Evolutionary conservation across 2,797 vertebrate genomes (phyloP).

Genomic region (Melopsittacus undulatus): DNA sequence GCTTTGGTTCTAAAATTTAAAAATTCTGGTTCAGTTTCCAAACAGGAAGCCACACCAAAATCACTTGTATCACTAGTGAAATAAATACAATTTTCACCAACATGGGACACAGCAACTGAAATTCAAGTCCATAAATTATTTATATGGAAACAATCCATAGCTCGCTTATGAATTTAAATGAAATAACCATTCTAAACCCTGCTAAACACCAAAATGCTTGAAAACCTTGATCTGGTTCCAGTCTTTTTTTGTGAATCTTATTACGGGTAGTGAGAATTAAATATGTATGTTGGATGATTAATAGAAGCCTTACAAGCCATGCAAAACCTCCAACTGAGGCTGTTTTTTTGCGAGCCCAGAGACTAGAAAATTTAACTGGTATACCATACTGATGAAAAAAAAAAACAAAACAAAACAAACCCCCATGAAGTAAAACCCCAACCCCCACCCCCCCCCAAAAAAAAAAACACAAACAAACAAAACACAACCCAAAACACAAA

Average conservation of each 20-base stretch:
- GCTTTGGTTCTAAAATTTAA: neutral
- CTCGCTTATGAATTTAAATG: neutral
- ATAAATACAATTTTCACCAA: neutral
- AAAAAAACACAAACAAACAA: too few species aligned
- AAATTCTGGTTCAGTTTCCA: neutral
- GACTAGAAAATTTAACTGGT: neutral
- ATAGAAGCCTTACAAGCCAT: neutral
- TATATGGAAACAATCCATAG: neutral
- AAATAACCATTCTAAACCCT: neutral
- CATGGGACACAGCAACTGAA: neutral
- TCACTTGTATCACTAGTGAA: neutral
- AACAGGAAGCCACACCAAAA: neutral
- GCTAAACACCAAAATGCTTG: neutral
- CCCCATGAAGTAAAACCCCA: too few species aligned
- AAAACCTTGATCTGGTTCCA: neutral
- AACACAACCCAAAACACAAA: too few species aligned
- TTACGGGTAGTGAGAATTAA: neutral
- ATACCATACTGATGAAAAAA: neutral
- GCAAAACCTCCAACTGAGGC: neutral
- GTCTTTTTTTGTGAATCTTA: neutral
- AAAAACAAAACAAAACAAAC: too few species aligned
- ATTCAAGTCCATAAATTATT: neutral
- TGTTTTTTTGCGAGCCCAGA: neutral
- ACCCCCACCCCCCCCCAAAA: too few species aligned
- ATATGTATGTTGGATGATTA: neutral